Percentiles rank a stretch among this genome's conserved stretches.
Conservation (phyloP, 2,113 vertebrate species). For the Cyanoderma ruficeps region DNA sequence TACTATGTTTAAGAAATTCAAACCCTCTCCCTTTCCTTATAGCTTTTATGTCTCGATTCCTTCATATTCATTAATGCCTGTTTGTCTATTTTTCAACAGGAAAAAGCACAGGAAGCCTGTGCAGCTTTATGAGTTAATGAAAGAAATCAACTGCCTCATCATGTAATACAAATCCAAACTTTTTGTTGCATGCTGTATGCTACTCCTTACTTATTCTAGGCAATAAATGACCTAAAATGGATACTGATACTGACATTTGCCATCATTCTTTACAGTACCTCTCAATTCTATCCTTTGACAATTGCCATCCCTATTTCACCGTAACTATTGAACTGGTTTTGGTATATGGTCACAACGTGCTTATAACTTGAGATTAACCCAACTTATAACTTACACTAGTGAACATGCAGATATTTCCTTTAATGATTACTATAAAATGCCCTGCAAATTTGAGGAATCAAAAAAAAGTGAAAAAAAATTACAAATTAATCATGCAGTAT, state of each 20-base stretch:
- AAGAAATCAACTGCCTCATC: not conserved
- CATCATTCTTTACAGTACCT: not conserved
- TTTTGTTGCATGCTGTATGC: not conserved
- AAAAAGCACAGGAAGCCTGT: not conserved
- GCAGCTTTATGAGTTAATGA: not conserved
- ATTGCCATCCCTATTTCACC: not conserved
- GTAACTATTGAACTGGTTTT: not conserved
- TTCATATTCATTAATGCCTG: not conserved
- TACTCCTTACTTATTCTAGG: not conserved
- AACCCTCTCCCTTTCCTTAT: not conserved
- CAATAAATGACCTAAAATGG: not conserved
- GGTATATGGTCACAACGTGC: not conserved
- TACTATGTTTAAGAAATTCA: not conserved
- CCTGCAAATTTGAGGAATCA: not conserved
- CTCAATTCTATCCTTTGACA: not conserved
- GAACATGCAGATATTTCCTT: not conserved
- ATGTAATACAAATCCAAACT: not conserved
- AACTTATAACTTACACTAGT: not conserved
- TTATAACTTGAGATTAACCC: not conserved
- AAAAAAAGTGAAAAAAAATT: not conserved
- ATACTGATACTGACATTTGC: not conserved
- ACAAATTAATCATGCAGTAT: not conserved
- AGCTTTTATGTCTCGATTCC: not conserved
- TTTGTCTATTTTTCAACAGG: not conserved
- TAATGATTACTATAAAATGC: not conserved